Conservation (phyloP, 92 coral and sea anemone genomes). For the Ricordea florida region DNA sequence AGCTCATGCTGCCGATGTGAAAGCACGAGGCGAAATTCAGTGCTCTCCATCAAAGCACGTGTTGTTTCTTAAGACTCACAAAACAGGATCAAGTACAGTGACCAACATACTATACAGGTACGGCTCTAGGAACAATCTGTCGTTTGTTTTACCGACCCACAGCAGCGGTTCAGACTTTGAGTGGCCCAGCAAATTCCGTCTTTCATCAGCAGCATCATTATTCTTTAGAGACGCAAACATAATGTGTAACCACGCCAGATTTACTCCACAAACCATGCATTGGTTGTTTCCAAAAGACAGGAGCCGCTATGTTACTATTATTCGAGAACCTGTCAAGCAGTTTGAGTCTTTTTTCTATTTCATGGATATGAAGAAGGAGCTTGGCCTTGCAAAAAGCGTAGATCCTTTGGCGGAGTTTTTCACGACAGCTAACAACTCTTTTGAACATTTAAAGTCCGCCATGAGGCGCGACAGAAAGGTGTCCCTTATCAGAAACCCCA, state of each 20-base stretch:
- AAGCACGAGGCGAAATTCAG: no score
- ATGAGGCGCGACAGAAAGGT: slow-evolving; percentile 58
- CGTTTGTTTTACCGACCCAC: slow-evolving; percentile 41
- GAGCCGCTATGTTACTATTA: slow-evolving; percentile 38
- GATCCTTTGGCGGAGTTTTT: slow-evolving; percentile 64
- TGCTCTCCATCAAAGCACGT: no score
- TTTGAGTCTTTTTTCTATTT: slow-evolving; percentile 65
- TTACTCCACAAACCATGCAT: slow-evolving; percentile 46
- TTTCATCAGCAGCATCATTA: slow-evolving; percentile 40
- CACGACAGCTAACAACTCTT: slow-evolving; percentile 52
- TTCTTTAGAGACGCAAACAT: slow-evolving; percentile 28
- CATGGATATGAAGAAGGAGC: slow-evolving; percentile 46
- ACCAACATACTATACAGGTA: slow-evolving; percentile 61
- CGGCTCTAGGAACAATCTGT: slow-evolving; percentile 39
- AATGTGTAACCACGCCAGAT: slow-evolving; percentile 67
- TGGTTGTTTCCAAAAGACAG: slow-evolving; percentile 49
- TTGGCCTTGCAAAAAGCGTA: slow-evolving; percentile 32
- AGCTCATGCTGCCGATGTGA: no score
- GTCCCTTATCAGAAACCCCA: slow-evolving; percentile 55
- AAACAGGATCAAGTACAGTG: slow-evolving; percentile 63
- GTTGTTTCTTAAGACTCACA: no score
- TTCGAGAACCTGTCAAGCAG: slow-evolving; percentile 51
- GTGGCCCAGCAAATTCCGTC: slow-evolving; percentile 57
- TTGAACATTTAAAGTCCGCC: slow-evolving; percentile 20
- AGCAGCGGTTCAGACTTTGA: slow-evolving; percentile 25